phyloP scores from a whole-genome alignment of 2,888 invertebrate species.

The Deilephila porcellus region DNA sequence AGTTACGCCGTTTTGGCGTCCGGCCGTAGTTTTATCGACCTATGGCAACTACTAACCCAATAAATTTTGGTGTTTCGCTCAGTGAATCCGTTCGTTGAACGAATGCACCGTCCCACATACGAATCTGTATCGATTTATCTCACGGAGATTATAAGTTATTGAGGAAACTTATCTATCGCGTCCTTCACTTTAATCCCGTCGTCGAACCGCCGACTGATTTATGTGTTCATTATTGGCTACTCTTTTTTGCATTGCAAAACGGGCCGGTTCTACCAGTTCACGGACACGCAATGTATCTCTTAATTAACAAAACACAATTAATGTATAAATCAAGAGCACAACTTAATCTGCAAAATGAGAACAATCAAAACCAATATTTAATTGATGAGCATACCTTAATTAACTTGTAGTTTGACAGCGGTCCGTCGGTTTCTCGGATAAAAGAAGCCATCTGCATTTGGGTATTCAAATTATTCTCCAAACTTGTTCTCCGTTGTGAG shows the following conservation, averaged over 20 bases:
- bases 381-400: conserved; percentile 84
- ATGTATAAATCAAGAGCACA: conserved; percentile 70
- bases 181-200: conserved; percentile 39
- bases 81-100: conserved; percentile 81
- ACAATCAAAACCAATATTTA: conserved; percentile 82
- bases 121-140: conserved; percentile 48
- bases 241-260: conserved; percentile 46
- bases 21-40: conserved; percentile 81
- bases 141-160: conserved; percentile 51
- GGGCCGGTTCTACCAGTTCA: conserved; percentile 44
- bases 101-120: conserved; percentile 84
- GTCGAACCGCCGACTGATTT: conserved; percentile 31
- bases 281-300: conserved; percentile 51
- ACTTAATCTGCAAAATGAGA: conserved; percentile 76
- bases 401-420: conserved; percentile 81
- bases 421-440: conserved; percentile 70
- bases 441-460: conserved; percentile 84
- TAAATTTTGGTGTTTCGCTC: conserved; percentile 85
- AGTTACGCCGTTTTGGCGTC: conserved; percentile 73
- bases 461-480: conserved; percentile 84
- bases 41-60: conserved; percentile 84
- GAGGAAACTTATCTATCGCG: conserved; percentile 48
- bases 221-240: conserved; percentile 39
- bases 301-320: conserved; percentile 68
- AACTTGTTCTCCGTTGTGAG: conserved; percentile 78